Evolutionary conservation across 1,140 invertebrate species (phyloP).

Genomic region (Mercenaria mercenaria): DNA sequence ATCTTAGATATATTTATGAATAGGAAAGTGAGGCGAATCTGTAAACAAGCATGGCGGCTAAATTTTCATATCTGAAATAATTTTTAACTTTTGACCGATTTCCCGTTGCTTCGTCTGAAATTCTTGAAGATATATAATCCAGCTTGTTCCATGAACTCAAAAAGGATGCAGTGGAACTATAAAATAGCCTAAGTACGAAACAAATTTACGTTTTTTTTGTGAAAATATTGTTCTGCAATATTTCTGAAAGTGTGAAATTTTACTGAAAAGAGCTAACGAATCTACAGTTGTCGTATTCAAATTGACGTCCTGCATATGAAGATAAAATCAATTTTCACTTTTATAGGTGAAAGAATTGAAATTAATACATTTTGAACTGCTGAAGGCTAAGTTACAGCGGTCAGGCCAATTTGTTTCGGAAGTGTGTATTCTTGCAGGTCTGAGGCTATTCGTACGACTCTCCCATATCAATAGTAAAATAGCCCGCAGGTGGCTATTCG

Average conservation of each 20-base stretch:
- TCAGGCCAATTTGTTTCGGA: no score
- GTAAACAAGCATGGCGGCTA: conserved; percentile 77
- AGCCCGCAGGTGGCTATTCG: no score
- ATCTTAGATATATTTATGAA: conserved; percentile 63
- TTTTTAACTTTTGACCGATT: conserved; percentile 17
- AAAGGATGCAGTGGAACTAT: background rate
- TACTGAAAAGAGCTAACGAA: no score
- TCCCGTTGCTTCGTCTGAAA: background rate
- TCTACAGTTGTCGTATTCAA: no score
- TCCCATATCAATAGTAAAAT: no score
- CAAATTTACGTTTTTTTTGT: background rate
- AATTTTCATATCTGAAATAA: conserved; percentile 54
- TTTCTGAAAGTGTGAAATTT: background rate
- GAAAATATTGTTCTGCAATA: background rate
- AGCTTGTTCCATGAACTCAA: background rate
- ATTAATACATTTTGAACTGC: no score
- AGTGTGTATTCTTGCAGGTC: no score
- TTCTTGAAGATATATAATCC: background rate
- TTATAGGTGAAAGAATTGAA: no score
- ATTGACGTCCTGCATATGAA: no score
- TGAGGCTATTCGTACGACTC: no score
- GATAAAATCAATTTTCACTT: no score
- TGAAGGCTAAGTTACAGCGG: no score
- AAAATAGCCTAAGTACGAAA: background rate
- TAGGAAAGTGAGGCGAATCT: conserved; percentile 48